These are phyloP conservation scores for Amblyjoppa proteus DNA, from an alignment of 2,888 invertebrate species.

Conservation along the genomic window DNA sequence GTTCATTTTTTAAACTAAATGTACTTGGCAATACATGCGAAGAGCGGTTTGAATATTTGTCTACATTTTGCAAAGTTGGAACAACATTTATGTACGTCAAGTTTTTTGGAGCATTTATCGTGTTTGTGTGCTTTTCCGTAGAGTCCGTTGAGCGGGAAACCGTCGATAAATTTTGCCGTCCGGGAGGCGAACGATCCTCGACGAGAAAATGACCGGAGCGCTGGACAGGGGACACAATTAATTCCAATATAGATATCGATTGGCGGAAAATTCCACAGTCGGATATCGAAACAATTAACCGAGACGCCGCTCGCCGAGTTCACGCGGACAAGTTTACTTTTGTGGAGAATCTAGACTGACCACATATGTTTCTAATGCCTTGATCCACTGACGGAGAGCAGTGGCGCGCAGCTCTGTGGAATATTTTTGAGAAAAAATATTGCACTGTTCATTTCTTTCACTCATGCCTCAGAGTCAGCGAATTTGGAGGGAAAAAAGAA, in stretches of 20 bases:
- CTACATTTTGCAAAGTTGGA: too few species aligned
- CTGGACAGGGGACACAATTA: constrained; percentile 13
- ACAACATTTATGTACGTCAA: too few species aligned
- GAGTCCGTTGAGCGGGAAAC: constrained; percentile 36
- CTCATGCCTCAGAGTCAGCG: neutral
- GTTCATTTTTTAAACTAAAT: too few species aligned
- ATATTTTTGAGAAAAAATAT: constrained; percentile 14
- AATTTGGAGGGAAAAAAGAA: neutral
- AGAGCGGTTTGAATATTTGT: too few species aligned
- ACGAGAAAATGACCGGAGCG: neutral
- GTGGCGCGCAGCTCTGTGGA: neutral
- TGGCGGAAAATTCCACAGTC: constrained; percentile 40
- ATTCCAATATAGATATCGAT: constrained; percentile 54
- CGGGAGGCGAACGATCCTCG: constrained; percentile 6
- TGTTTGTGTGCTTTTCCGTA: neutral
- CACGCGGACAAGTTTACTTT: constrained; percentile 38
- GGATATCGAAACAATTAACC: constrained; percentile 37
- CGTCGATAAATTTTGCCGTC: constrained; percentile 25
- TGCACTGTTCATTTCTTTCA: neutral
- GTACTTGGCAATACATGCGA: too few species aligned
- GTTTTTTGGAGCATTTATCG: too few species aligned
- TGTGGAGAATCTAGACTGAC: constrained; percentile 59
- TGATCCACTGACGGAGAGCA: constrained; percentile 40
- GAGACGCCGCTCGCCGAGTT: constrained; percentile 30
- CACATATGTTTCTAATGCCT: constrained; percentile 61